Base-by-base conservation (phyloP, 2,888 invertebrate species). In the Lasioglossum leucozonium region DNA sequence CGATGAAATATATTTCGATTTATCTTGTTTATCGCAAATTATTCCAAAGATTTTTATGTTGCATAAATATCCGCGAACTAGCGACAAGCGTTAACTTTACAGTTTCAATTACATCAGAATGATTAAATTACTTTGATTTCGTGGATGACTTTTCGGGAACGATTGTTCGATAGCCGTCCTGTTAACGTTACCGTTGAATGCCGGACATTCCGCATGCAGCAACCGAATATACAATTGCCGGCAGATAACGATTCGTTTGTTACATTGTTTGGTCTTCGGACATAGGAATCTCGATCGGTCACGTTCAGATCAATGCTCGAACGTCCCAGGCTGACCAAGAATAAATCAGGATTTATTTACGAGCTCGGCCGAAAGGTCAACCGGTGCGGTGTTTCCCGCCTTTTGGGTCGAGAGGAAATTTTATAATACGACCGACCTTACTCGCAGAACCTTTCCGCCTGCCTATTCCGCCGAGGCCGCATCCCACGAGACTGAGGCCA, bases 291-390 rank as follows among this genome's bases (percentile, higher is more conserved):
- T 34, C 26, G 65, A 76, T 55, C 67, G 81, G 58, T 72, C 55
- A 47, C 40, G 34, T 16, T 34, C 30, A 72, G 40, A 75, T 79
- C 82, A 65, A 44, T 26, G 58, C 34, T 42, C 42, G 26, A 76
- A 44, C 74, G 47, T 40, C 22, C 65, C 71, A 13, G 55, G 22
- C 51, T 44, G 40, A 37, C 69, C 65, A 30, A 42, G 72, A 65
- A 88, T 87, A 89, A 90, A 86, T 90, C 89, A 84, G 71, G 91
- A 90, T 87, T 91, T 91, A 91, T 91, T 91, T 89, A 89, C 86
- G 87, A 87, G 77, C 65, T 44, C 42, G 37, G 65, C 85, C 79
- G 44, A 82, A 84, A 86, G 90, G 87, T 88, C 84, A 78, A 82
- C 51, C 71, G 74, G 65, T 67, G 72, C 71, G 74, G 65, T 67